Percentiles rank a stretch among this genome's conserved stretches.
Evolutionary conservation across 2,797 vertebrate genomes (phyloP).

Genomic region (Microhierax caerulescens): DNA sequence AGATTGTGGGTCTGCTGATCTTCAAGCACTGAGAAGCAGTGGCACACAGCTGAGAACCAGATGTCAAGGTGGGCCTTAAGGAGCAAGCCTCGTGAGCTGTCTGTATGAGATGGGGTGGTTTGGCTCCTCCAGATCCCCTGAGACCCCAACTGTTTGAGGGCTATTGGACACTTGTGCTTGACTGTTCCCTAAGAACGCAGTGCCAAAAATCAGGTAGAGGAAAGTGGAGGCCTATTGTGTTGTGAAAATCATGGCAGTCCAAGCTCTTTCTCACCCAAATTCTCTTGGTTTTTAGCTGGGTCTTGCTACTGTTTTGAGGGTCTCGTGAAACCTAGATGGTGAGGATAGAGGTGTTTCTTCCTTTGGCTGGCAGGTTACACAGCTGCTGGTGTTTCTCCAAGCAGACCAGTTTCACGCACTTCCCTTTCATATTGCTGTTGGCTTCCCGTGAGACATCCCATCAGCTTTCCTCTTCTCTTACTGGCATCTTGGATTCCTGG

Average conservation of each 20-base stretch:
- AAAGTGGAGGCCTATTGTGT: neutral
- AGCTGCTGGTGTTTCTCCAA: neutral
- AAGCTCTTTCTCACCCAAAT: neutral
- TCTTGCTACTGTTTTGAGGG: neutral
- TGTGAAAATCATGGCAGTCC: neutral
- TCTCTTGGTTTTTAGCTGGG: neutral
- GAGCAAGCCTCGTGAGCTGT: neutral
- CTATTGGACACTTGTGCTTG: neutral
- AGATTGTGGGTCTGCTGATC: neutral
- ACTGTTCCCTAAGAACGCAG: neutral
- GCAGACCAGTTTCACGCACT: neutral
- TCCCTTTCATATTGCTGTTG: neutral
- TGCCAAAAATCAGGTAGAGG: neutral
- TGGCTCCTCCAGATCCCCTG: neutral
- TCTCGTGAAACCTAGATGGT: neutral
- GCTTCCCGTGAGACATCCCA: neutral
- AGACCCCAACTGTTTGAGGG: neutral
- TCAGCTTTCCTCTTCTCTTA: neutral
- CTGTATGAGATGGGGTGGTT: neutral
- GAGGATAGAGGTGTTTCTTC: neutral
- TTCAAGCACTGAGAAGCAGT: neutral
- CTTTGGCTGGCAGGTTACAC: neutral
- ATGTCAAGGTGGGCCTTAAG: neutral
- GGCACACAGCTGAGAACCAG: neutral
- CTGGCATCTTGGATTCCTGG: rapidly evolving